These are phyloP conservation scores for Bellardia bayeri DNA, from an alignment of 2,888 invertebrate genomes.

Conservation along the genomic window DNA sequence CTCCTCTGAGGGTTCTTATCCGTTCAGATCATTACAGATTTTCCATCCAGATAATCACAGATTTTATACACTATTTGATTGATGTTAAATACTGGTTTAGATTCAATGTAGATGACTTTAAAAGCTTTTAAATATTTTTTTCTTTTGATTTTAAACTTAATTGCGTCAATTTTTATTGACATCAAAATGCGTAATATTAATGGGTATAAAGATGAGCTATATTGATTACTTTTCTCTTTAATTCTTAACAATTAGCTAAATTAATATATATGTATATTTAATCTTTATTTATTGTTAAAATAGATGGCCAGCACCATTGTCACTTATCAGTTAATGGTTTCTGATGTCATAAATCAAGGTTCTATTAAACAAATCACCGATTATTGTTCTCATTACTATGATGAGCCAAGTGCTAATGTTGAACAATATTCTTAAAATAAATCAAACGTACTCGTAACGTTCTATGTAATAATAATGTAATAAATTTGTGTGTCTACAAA, in stretches of 20 bases:
- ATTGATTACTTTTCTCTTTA: neutral
- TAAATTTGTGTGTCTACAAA: neutral
- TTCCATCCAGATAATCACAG: no score
- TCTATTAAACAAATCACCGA: constrained; percentile 78
- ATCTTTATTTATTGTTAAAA: constrained; percentile 3
- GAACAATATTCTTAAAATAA: constrained; percentile 51
- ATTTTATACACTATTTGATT: no score
- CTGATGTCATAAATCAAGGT: constrained; percentile 84
- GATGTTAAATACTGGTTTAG: no score
- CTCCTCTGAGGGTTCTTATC: no score
- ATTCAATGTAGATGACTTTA: no score
- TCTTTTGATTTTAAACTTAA: no score
- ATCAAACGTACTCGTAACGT: neutral
- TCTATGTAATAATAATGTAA: neutral
- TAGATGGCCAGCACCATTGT: constrained; percentile 87
- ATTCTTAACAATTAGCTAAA: neutral
- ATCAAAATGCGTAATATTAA: no score
- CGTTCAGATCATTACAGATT: no score
- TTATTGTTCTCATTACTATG: constrained; percentile 77
- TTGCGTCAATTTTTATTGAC: no score
- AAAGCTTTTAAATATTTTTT: no score
- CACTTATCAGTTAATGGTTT: constrained; percentile 88
- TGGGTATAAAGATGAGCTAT: no score
- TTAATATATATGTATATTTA: neutral
- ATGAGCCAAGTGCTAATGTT: constrained; percentile 46